Evolutionary conservation across 2,113 vertebrate species (phyloP).

Genomic region (Hippotragus niger): DNA sequence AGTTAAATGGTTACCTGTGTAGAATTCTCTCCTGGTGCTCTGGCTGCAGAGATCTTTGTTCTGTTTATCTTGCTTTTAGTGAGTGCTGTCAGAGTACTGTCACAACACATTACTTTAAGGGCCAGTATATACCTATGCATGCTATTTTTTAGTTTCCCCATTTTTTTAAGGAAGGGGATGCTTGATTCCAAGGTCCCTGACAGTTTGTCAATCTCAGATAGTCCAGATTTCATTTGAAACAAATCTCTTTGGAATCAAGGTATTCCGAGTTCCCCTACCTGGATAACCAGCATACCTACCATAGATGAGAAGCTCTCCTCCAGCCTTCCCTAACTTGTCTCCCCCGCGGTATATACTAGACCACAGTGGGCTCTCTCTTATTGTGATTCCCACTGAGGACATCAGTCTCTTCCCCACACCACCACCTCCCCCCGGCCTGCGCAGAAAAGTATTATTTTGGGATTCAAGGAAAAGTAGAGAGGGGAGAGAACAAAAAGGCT

Average conservation of each 20-base stretch:
- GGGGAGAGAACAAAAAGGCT: background rate
- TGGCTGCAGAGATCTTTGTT: background rate
- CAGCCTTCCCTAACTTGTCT: background rate
- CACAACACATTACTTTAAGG: background rate
- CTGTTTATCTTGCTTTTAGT: background rate
- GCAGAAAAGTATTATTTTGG: background rate
- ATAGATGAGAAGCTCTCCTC: background rate
- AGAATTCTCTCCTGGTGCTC: background rate
- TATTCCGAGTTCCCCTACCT: background rate
- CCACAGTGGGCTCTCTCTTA: background rate
- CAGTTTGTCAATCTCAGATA: background rate
- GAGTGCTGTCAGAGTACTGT: too few relatives aligned
- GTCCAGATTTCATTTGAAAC: background rate
- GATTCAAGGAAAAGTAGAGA: background rate
- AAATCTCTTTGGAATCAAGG: background rate
- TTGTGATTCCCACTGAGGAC: background rate
- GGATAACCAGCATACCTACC: background rate
- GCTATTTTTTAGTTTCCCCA: background rate
- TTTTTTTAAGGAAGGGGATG: background rate
- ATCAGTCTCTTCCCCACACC: background rate
- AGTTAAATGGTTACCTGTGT: background rate
- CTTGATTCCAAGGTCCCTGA: background rate
- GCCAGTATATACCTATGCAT: background rate
- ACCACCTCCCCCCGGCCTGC: accelerated
- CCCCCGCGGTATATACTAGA: background rate